A percentile compares a stretch with the other conserved stretches of the same genome.
Evolutionary conservation across 2,797 vertebrate species (phyloP).

Genomic region (Arrhamphus sclerolepis): DNA sequence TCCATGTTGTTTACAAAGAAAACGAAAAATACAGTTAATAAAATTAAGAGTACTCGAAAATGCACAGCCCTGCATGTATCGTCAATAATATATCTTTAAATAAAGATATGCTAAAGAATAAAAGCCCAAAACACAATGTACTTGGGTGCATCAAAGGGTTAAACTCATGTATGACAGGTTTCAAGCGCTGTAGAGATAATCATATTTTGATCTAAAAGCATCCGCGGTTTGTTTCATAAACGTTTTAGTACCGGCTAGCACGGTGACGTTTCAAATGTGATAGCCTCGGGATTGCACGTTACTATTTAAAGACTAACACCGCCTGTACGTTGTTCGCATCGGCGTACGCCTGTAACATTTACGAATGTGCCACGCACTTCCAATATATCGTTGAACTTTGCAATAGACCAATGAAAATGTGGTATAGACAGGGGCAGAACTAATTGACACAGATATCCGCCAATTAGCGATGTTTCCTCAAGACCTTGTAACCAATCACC

Average conservation of each 20-base stretch:
- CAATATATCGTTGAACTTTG: slow-evolving; percentile 28
- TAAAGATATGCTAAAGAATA: too few species aligned
- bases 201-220: not conserved
- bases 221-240: not conserved
- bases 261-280: not conserved
- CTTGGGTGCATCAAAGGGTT: too few species aligned
- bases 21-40: too few species aligned
- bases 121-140: too few species aligned
- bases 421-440: slow-evolving; percentile 58
- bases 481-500: slow-evolving; percentile 67
- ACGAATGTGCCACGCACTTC: slow-evolving; percentile 20
- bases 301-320: slow-evolving; percentile 28
- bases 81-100: too few species aligned
- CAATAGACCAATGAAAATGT: slow-evolving; percentile 68
- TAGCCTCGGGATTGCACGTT: not conserved
- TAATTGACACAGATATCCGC: slow-evolving; percentile 62
- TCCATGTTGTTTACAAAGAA: too few species aligned
- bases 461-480: slow-evolving; percentile 63
- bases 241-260: not conserved
- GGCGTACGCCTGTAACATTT: slow-evolving; percentile 19
- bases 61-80: too few species aligned
- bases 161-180: not conserved
- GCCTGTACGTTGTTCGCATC: slow-evolving; percentile 3
- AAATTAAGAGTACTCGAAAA: too few species aligned
- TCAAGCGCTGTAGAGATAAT: not conserved